These are phyloP conservation scores for Lutjanus erythropterus DNA, from an alignment of 2,113 vertebrate genomes.

Conservation along the genomic window DNA sequence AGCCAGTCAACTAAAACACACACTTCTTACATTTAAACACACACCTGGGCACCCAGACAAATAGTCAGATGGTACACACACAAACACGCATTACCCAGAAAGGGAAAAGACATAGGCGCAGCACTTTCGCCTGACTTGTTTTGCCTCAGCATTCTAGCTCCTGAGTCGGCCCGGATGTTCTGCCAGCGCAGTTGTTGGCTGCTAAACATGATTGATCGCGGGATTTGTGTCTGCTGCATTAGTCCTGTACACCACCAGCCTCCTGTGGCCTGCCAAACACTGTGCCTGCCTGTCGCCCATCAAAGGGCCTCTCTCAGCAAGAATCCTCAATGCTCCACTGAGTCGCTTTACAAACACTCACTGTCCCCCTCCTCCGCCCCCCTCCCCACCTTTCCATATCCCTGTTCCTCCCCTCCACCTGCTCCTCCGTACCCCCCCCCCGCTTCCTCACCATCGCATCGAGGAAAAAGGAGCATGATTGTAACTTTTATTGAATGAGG, in stretches of 20 bases:
- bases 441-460: not conserved
- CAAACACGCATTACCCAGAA: not conserved
- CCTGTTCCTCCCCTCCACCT: not conserved
- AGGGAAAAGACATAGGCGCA: slow-evolving; percentile 27
- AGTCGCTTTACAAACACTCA: slow-evolving; percentile 49
- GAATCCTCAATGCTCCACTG: slow-evolving; percentile 58
- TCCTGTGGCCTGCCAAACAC: slow-evolving; percentile 58
- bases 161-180: slow-evolving; percentile 40
- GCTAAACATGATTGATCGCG: slow-evolving; percentile 74
- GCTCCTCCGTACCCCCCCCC: not conserved
- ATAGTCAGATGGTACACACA: not conserved
- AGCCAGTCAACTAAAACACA: not conserved
- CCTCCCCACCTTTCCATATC: not conserved
- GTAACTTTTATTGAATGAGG: slow-evolving; percentile 49
- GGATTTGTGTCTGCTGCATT: slow-evolving; percentile 63
- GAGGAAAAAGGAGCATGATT: not conserved
- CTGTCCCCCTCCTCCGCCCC: not conserved
- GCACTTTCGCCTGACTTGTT: slow-evolving; percentile 55
- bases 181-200: slow-evolving; percentile 55
- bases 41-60: not conserved
- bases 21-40: slow-evolving; percentile 18
- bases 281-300: slow-evolving; percentile 41
- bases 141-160: slow-evolving; percentile 55
- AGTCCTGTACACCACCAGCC: slow-evolving; percentile 44
- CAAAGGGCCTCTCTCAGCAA: slow-evolving; percentile 72